A percentile compares a stretch with the other conserved stretches of the same genome.
These are phyloP conservation scores for Pluvialis apricaria DNA, from an alignment of 2,113 vertebrate genomes.

Conservation along the genomic window DNA sequence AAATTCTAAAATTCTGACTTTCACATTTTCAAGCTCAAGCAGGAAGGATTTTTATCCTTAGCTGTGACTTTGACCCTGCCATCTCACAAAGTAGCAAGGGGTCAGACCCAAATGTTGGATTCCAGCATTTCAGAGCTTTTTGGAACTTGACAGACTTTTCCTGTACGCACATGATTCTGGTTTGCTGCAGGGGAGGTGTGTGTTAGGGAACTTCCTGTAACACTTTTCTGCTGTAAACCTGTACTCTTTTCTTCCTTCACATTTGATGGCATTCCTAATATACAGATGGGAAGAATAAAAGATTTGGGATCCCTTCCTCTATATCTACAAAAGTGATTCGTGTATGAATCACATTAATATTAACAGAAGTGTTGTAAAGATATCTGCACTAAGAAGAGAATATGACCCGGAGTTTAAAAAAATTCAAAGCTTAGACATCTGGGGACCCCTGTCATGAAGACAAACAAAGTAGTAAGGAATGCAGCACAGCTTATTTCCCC, in stretches of 20 bases:
- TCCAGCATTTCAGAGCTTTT: not conserved
- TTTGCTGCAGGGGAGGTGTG: not conserved
- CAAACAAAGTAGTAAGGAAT: slow-evolving; percentile 11
- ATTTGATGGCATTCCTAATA: not conserved
- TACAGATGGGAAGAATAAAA: not conserved
- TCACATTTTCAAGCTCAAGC: not conserved
- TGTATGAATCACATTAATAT: not conserved
- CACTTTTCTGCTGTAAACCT: not conserved
- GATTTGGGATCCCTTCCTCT: not conserved
- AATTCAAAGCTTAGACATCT: not conserved
- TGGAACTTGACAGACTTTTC: not conserved
- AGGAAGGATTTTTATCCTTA: not conserved
- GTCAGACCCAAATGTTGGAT: not conserved
- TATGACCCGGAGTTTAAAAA: not conserved
- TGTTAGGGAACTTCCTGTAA: not conserved
- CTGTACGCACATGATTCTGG: not conserved
- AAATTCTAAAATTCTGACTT: not conserved
- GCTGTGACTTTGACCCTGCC: not conserved
- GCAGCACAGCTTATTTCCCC: not conserved
- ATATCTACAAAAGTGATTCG: not conserved
- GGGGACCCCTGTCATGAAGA: not conserved
- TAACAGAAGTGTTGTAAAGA: not conserved
- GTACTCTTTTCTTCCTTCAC: not conserved
- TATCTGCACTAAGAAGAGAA: not conserved
- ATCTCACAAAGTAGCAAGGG: not conserved